Base-by-base conservation (phyloP, 2,888 invertebrate species). In the Leuctra nigra region DNA sequence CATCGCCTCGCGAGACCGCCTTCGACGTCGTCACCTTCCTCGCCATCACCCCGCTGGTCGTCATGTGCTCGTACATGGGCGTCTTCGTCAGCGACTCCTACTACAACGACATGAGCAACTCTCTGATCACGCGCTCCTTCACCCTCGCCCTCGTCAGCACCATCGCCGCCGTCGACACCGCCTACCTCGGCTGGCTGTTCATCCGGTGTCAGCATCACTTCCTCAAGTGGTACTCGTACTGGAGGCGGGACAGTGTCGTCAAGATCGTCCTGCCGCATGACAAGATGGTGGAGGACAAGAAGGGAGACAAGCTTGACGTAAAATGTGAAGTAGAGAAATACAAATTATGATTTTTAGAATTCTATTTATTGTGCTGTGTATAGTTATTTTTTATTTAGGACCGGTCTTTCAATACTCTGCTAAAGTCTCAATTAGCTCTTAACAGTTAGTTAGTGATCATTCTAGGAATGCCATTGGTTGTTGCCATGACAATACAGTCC, bases 21-120 rank as follows among this genome's bases (percentile, higher is more conserved):
- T 70, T 77, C 41, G 83, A 83, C 66, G 61, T 80, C 9, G 64
- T 78, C 7, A 78, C 80, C 36, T 79, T 80, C 64, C 64, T 75
- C 14, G 63, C 81, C 33, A 71, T 83, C 53, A 80, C 80, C 1
- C 81, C 82, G 0, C 66, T 82, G 55, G 78, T 80, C 2, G 69
- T 77, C 7, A 65, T 73, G 13, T 74, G 76, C 57, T 75, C 77
- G 0, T 78, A 77, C 62, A 66, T 77, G 23, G 77, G 76, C 61
- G 66, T 77, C 24, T 71, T 75, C 35, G 75, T 75, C 1, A 74
- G 75, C 0, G 76, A 77, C 36, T 20, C 44, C 6, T 54, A 25
- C 46, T 20, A 33, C 16, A 25, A 29, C 2, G 23, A 38, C 47
- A 14, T 23, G 4, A 16, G 18, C 20, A 7, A 7, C 11, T 20